Base-by-base conservation (phyloP, 2,113 vertebrate genomes). In the Laterallus jamaicensis region DNA sequence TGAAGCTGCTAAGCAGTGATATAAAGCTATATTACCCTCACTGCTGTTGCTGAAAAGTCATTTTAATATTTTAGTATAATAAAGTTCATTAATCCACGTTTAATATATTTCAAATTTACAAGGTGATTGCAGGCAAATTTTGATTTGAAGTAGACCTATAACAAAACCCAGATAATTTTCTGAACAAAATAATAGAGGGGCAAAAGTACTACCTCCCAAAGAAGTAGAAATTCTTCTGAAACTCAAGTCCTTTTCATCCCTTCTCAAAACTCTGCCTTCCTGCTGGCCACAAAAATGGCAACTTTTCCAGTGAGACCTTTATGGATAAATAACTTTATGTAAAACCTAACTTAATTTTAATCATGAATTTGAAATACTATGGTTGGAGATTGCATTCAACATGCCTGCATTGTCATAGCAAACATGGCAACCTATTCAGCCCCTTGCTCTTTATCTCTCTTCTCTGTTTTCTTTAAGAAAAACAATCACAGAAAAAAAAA, bases 301-400 rank as follows among this genome's bases (percentile, higher is more conserved):
- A 22, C 40, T 28, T 71, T 66, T 58, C 54, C 39, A 47, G 29
- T 20, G 11, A 37, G 6, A 11, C 39, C 47, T 49, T 49, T 82
- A 52, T 56, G 25, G 21, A 12, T 35, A 67, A 82, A 17, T 40
- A 73, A 42, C 15, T 81, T 47, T 26, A 26, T 84, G 42, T 26
- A 26, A 54, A 9, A 5, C 25, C 29, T 1, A 82, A 63, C 17
- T 47, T 71, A 12, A 21, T 6, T 59, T 92, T 29, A 44, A 15
- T 15, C 16, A 56, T 0, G 0, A 26, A 31, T 55, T 16, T 52
- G 49, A 59, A 85, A 37, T 13, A 17, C 42, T 69, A 12, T 5
- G 6, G 12, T 40, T 52, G 24, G 14, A 82, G 59, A 4, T 3
- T n/a, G 15, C 0, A 0, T 64, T 44, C 15, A 32, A 6, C 32